Base-by-base conservation (phyloP, 92 coral and sea anemone species). In the Bergia puertoricense region DNA sequence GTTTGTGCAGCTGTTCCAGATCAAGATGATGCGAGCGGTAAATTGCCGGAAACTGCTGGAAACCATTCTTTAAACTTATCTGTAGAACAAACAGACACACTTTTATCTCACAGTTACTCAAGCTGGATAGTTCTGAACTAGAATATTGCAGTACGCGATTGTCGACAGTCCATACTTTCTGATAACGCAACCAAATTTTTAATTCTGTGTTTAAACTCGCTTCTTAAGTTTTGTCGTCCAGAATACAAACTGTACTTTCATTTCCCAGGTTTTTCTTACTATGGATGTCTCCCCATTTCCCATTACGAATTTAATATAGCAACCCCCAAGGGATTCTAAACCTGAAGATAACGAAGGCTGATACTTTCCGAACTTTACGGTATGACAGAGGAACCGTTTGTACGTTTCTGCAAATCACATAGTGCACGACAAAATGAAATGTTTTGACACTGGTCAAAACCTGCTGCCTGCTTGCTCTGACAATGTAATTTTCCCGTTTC, bases 31-130 rank as follows among this genome's bases (percentile, higher is more conserved):
- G 92, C 48, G 94, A 94, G 23, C 98, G 92, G 79, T 90, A 88
- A 69, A 90, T 84, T 36, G 98, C 94, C 71, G 96, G 98, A 75
- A 97, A 97, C 36, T 92, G 88, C 40, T 93, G 96, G 81, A 86
- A 76, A 36, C 94, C 93, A 86, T 89, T 88, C 41, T 41, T 74
- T 18, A 92, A 91, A 20, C 82, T 54, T 46, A 93, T 86, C 98
- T 93, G 74, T 46, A 65, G 18, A 36, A 65, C 11, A 6, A 44
- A 43, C 13, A 62, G 7, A 62, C 5, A 18, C 69, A 62, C 69
- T 62, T 62, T 57, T 18, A 2, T 62, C 30, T 3, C 69, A 62
- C 5, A 62, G 23, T 4, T 1, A 62, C 0, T 62, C 6, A 62
- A 18, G 44, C 8, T 1, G 6, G 57, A 18, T 68, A 38, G 15